phyloP scores from a whole-genome alignment of 2,797 vertebrate genomes.

The Clamator glandarius region DNA sequence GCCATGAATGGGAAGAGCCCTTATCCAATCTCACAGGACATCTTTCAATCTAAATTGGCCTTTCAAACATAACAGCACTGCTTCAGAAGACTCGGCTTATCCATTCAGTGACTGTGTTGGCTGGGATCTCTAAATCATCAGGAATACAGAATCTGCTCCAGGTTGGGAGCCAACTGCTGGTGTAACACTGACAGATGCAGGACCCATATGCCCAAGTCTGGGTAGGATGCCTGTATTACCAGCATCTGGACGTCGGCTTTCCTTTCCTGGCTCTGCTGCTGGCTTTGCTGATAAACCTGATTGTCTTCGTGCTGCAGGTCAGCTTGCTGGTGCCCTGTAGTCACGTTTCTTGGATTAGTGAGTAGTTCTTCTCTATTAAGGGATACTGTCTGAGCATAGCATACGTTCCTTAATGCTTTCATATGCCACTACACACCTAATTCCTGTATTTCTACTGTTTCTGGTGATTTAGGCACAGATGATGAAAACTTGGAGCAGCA shows the following conservation, averaged over 20 bases:
- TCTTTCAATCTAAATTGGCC: constrained; percentile 1
- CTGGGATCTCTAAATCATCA: constrained; percentile 11
- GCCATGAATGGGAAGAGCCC: neutral
- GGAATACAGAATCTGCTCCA: constrained; percentile 49
- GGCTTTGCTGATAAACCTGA: constrained; percentile 57
- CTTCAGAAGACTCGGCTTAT: constrained; percentile 14
- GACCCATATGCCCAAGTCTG: constrained; percentile 70
- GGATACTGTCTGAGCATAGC: neutral
- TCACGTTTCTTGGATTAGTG: neutral
- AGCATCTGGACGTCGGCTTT: constrained; percentile 74
- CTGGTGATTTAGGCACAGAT: neutral
- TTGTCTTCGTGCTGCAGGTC: constrained; percentile 32
- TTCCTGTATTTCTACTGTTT: constrained; percentile 15
- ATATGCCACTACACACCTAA: neutral
- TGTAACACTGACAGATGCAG: constrained; percentile 71
- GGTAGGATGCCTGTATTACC: constrained; percentile 45
- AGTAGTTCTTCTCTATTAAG: neutral
- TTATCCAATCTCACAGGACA: neutral
- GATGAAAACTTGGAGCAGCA: neutral
- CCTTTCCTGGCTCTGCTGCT: constrained; percentile 46
- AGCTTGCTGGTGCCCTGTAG: constrained; percentile 35
- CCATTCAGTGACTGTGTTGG: neutral
- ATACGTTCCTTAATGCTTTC: neutral
- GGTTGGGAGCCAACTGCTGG: constrained; percentile 62
- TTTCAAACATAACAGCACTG: constrained; percentile 14